Conservation (phyloP, 53 echinoderm and acorn worm species). For the Paracentrotus lividus region DNA sequence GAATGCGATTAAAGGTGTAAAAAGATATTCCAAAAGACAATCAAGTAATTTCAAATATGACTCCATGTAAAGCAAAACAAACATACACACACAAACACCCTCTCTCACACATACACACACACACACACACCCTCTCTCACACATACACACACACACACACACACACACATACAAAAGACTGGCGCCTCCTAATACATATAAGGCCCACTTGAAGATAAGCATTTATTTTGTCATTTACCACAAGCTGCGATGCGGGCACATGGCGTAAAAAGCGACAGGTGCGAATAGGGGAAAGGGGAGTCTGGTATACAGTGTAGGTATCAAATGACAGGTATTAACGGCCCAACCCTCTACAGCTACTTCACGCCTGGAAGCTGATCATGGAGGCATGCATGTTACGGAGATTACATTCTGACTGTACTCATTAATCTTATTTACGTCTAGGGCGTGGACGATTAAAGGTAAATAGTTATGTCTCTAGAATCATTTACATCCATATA, state of each 20-base stretch:
- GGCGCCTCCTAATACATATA: too few relatives aligned
- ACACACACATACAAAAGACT: too few relatives aligned
- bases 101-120: too few relatives aligned
- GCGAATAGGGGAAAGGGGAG: not conserved
- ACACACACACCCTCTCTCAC: too few relatives aligned
- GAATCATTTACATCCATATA: too few relatives aligned
- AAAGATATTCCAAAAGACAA: too few relatives aligned
- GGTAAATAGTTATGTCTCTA: too few relatives aligned
- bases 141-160: too few relatives aligned
- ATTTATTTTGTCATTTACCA: not conserved
- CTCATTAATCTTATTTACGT: not conserved
- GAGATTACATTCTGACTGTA: not conserved
- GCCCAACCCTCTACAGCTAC: not conserved
- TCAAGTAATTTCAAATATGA: too few relatives aligned
- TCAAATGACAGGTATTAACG: not conserved
- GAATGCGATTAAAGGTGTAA: too few relatives aligned
- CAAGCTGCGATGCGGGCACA: conserved; percentile 1
- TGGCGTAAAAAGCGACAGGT: conserved; percentile 5
- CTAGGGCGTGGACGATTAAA: not conserved
- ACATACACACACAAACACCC: too few relatives aligned
- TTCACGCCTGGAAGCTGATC: not conserved
- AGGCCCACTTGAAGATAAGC: not conserved
- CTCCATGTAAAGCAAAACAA: too few relatives aligned
- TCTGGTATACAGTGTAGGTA: not conserved
- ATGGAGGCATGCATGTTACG: not conserved